Conservation (phyloP, 2,113 vertebrate species). For the Paralichthys olivaceus region DNA sequence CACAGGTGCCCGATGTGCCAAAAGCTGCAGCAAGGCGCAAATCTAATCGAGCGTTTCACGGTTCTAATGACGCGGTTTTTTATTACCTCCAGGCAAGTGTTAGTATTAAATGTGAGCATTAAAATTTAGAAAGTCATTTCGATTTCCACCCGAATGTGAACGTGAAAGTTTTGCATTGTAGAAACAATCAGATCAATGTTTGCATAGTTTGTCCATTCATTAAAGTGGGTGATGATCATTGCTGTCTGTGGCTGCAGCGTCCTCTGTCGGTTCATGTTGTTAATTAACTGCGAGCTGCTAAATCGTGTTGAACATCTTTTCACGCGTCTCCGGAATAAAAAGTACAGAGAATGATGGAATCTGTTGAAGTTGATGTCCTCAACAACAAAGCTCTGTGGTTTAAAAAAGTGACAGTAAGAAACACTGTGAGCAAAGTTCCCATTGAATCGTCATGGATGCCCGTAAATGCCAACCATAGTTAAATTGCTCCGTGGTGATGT, state of each 20-base stretch:
- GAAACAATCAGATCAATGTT: background rate
- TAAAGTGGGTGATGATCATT: background rate
- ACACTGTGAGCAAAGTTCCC: no score
- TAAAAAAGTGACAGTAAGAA: no score
- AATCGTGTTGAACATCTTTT: background rate
- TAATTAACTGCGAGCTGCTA: background rate
- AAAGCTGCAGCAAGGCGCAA: conserved; percentile 37
- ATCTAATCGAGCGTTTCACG: conserved; percentile 58
- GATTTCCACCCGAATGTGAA: background rate
- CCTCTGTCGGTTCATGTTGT: conserved; percentile 62
- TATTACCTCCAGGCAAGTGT: background rate
- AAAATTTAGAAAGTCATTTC: background rate
- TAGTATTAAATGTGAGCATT: conserved; percentile 5
- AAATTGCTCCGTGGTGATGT: no score
- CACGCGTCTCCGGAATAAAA: background rate
- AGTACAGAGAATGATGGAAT: background rate
- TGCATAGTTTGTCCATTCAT: background rate
- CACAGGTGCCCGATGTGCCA: conserved; percentile 71
- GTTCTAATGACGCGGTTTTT: background rate
- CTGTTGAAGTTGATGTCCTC: no score
- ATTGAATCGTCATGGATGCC: no score
- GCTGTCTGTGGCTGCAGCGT: conserved; percentile 44
- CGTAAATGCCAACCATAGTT: no score
- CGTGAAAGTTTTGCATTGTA: background rate
- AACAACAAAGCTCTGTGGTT: no score